phyloP scores from a whole-genome alignment of 2,797 vertebrate species.

The Xiphophorus birchmanni region DNA sequence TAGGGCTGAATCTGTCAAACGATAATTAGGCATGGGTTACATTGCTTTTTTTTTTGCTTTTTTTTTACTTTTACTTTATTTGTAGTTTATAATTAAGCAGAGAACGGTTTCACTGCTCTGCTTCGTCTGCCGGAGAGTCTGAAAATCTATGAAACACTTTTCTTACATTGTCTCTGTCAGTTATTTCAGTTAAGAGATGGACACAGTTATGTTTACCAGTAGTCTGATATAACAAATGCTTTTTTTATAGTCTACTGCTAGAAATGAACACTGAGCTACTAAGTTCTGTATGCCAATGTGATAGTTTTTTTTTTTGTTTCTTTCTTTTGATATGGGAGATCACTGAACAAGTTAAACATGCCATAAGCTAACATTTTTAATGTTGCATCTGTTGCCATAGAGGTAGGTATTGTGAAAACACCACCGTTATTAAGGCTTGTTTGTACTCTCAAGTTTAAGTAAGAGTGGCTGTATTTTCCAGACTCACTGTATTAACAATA shows the following conservation, averaged over 20 bases:
- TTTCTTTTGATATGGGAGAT: conserved; percentile 67
- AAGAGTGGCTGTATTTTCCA: conserved; percentile 65
- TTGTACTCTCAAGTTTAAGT: conserved; percentile 62
- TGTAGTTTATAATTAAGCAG: conserved; percentile 76
- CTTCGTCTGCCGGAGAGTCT: conserved; percentile 65
- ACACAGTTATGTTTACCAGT: conserved; percentile 75
- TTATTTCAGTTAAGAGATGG: conserved; percentile 75
- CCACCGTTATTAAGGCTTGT: conserved; percentile 59
- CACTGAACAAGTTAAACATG: conserved; percentile 70
- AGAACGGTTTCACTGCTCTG: conserved; percentile 67
- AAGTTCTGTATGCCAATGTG: conserved; percentile 71
- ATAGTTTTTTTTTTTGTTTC: conserved; percentile 24
- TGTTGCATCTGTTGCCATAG: conserved; percentile 69
- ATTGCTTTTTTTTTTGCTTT: conserved; percentile 49
- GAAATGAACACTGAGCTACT: conserved; percentile 79
- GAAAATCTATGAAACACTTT: conserved; percentile 69
- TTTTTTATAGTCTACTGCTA: conserved; percentile 76
- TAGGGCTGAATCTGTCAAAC: conserved; percentile 50
- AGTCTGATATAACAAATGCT: conserved; percentile 74
- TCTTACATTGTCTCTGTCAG: conserved; percentile 68
- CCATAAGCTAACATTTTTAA: conserved; percentile 73
- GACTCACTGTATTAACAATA: conserved; percentile 74
- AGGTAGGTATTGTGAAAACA: conserved; percentile 66
- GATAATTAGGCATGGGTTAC: conserved; percentile 52
- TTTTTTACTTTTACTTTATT: conserved; percentile 71